A percentile compares a stretch with the other conserved stretches of the same genome.
Evolutionary conservation across 2,888 invertebrate species (phyloP).

Genomic region (Caenorhabditis becei): DNA sequence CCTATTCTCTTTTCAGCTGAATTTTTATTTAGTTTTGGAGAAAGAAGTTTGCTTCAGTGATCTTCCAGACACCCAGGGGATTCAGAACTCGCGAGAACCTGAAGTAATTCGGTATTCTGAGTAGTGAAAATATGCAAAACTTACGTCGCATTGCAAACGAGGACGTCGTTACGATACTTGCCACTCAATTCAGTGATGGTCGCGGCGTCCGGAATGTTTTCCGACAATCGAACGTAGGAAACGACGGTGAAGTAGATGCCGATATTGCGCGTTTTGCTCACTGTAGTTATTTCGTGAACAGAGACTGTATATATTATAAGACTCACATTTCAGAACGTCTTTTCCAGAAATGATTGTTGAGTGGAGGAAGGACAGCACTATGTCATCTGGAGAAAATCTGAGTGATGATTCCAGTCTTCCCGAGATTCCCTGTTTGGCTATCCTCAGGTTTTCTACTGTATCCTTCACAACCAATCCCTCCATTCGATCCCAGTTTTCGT

Average conservation of each 20-base stretch:
- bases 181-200: slow-evolving; percentile 44
- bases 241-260: slow-evolving; percentile 70
- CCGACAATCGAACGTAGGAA: slow-evolving; percentile 58
- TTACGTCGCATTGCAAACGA: slow-evolving; percentile 67
- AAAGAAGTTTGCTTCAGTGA: slow-evolving; percentile 64
- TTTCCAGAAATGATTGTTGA: slow-evolving; percentile 67
- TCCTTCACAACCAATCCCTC: slow-evolving; percentile 52
- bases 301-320: background rate
- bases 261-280: slow-evolving; percentile 61
- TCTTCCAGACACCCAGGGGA: slow-evolving; percentile 71
- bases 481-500: slow-evolving; percentile 58
- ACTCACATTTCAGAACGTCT: slow-evolving; percentile 68
- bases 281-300: slow-evolving; percentile 50
- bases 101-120: slow-evolving; percentile 30
- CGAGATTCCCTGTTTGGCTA: slow-evolving; percentile 22
- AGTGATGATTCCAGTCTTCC: slow-evolving; percentile 33
- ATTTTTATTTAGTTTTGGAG: slow-evolving; percentile 18
- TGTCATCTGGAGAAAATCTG: slow-evolving; percentile 59
- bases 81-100: slow-evolving; percentile 71
- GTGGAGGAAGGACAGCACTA: slow-evolving; percentile 66
- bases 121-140: slow-evolving; percentile 1
- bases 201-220: slow-evolving; percentile 57
- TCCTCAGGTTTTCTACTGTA: slow-evolving; percentile 41
- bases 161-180: slow-evolving; percentile 60
- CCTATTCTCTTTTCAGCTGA: slow-evolving; percentile 3